phyloP scores from a whole-genome alignment of 2,113 vertebrate genomes.

The Microcebus jonahi region DNA sequence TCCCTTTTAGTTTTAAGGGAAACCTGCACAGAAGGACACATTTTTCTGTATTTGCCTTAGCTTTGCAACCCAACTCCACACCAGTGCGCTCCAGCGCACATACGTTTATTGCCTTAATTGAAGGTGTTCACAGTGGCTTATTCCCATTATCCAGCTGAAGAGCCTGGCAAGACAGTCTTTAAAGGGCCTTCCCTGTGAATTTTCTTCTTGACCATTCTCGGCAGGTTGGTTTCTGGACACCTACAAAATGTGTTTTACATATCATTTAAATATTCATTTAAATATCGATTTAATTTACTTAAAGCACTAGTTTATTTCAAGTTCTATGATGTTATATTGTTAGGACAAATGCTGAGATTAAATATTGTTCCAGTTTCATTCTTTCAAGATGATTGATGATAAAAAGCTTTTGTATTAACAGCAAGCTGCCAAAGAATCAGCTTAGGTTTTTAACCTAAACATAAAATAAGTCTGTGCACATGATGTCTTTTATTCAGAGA shows the following conservation, averaged over 20 bases:
- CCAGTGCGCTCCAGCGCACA: constrained; percentile 79
- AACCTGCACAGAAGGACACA: constrained; percentile 80
- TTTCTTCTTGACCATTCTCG: constrained; percentile 83
- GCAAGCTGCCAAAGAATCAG: neutral
- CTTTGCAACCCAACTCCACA: constrained; percentile 33
- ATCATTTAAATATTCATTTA: constrained; percentile 14
- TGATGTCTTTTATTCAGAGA: neutral
- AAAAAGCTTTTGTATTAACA: neutral
- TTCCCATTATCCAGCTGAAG: constrained; percentile 88
- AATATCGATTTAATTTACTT: neutral
- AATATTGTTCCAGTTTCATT: neutral
- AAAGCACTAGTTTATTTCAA: neutral
- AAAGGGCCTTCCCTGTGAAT: constrained; percentile 81
- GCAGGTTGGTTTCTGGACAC: constrained; percentile 80
- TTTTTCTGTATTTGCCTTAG: neutral
- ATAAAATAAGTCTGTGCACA: neutral
- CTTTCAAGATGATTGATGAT: neutral
- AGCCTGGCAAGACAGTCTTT: constrained; percentile 86
- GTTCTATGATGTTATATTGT: neutral
- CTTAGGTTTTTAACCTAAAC: neutral
- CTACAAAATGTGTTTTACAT: constrained; percentile 77
- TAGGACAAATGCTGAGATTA: neutral
- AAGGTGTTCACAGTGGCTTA: constrained; percentile 83
- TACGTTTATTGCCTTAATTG: constrained; percentile 89
- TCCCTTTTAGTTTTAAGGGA: accelerated